A percentile compares a stretch with the other conserved stretches of the same genome.
phyloP scores from a whole-genome alignment of 1,140 invertebrate species.

The Tetragnatha versicolor region DNA sequence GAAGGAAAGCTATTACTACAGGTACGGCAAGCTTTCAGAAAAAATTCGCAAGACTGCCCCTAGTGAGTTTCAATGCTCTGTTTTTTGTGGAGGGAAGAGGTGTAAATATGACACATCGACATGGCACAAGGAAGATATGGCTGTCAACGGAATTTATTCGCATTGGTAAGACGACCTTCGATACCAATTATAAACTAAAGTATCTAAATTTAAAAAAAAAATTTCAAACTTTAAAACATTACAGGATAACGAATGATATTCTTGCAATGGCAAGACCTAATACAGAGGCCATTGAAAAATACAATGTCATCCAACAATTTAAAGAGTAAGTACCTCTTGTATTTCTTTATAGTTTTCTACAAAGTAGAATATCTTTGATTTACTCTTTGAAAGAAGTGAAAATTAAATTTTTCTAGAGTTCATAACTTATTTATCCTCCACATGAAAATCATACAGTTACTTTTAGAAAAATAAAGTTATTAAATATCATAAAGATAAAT shows the following conservation, averaged over 20 bases:
- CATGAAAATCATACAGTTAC: no score
- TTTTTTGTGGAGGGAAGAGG: constrained; percentile 81
- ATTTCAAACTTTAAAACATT: no score
- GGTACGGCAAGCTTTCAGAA: constrained; percentile 70
- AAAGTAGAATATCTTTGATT: not conserved
- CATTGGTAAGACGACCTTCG: constrained; percentile 78
- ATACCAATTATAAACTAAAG: not conserved
- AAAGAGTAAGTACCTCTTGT: constrained; percentile 69
- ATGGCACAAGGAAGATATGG: constrained; percentile 74
- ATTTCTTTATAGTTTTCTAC: not conserved
- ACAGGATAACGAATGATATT: constrained; percentile 85
- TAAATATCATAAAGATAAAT: no score
- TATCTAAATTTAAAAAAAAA: no score
- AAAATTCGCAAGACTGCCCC: constrained; percentile 70
- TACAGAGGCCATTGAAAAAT: constrained; percentile 75
- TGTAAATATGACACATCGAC: constrained; percentile 81
- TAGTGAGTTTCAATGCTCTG: constrained; percentile 74
- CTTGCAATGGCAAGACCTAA: constrained; percentile 86
- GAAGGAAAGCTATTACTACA: constrained; percentile 43
- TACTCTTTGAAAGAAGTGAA: no score
- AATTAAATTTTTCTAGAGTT: no score
- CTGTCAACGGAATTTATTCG: constrained; percentile 80
- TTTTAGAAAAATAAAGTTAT: no score
- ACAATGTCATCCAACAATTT: constrained; percentile 81
- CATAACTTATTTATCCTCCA: no score